Conservation (phyloP, 2,797 vertebrate species). For the Cygnus olor region DNA sequence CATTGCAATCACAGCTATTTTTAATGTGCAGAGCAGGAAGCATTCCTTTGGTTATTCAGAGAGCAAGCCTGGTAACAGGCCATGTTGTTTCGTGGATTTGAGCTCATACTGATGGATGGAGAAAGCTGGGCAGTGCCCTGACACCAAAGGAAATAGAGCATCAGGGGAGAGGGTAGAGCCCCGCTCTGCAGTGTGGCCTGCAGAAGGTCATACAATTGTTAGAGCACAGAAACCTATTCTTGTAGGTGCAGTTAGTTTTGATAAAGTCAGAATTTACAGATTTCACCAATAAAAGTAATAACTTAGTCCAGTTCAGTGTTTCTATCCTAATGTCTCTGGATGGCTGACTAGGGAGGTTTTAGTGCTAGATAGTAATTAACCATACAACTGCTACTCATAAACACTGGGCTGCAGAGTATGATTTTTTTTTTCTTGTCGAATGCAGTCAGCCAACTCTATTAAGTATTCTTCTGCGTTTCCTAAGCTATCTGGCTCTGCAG, state of each 20-base stretch:
- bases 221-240: neutral
- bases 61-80: too few species aligned
- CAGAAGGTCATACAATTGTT: neutral
- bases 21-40: neutral
- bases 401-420: neutral
- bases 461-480: neutral
- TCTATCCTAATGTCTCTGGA: neutral
- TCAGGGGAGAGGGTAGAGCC: neutral
- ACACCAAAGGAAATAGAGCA: neutral
- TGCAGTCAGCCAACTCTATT: neutral
- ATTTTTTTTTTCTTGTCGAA: neutral
- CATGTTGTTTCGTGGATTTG: accelerated
- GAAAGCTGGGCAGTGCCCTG: neutral
- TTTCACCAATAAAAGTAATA: neutral
- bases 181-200: neutral
- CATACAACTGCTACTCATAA: neutral
- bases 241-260: neutral
- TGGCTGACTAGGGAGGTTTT: neutral
- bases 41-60: neutral
- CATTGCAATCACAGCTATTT: neutral
- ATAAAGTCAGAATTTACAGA: neutral
- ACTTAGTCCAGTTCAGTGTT: neutral
- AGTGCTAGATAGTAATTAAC: neutral
- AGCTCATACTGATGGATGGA: accelerated
- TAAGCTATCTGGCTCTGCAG: neutral